Evolutionary conservation across 2,797 vertebrate species (phyloP), one percentile per base, ranked within the genome.

Genomic region (Macrochelys suwanniensis): DNA sequence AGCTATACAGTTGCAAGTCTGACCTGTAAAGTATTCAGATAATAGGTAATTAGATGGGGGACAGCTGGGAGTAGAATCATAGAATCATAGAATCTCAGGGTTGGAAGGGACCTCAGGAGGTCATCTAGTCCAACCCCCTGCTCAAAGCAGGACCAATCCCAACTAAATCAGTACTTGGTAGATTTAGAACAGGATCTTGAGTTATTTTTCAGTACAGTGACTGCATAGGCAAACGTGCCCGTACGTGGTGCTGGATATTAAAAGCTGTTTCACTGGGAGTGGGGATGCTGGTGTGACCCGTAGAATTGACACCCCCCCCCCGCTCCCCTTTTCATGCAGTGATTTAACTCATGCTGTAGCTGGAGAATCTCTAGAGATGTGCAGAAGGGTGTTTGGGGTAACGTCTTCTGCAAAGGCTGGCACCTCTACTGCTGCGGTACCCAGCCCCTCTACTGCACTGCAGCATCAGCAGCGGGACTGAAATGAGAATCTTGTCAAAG

Each of bases 401-500:
- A 37, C 2, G 5, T 45, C 50, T 11, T 13, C 51, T 49, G 82
- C 19, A 50, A 0, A 1, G 51, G 42, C n/a, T 2, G 0, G 17
- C 68, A 53, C 28, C 23, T 56, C 79, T 85, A 57, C 19, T n/a
- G 17, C n/a, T 59, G 59, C 88, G n/a, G 54, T 17, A 53, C 12
- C 16, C 45, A 51, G 59, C 50, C 49, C 61, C 71, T 25, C 37
- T 13, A 78, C 82, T 50, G 2, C 7, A 16, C 51, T 94, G 76
- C 77, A 45, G 92, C 82, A 57, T 68, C 88, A 85, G 31, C 0
- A 0, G 7, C 59, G 90, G 74, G 83, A 89, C 33, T 68, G 80
- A 81, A 87, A 81, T 23, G 54, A 90, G 79, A 71, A 3, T 10
- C 76, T 61, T 80, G 9, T 83, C 85, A 89, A 57, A 94, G n/a